Evolutionary conservation across 2,797 vertebrate genomes (phyloP), one percentile per base, ranked within the genome.

Genomic region (Amazona ochrocephala): DNA sequence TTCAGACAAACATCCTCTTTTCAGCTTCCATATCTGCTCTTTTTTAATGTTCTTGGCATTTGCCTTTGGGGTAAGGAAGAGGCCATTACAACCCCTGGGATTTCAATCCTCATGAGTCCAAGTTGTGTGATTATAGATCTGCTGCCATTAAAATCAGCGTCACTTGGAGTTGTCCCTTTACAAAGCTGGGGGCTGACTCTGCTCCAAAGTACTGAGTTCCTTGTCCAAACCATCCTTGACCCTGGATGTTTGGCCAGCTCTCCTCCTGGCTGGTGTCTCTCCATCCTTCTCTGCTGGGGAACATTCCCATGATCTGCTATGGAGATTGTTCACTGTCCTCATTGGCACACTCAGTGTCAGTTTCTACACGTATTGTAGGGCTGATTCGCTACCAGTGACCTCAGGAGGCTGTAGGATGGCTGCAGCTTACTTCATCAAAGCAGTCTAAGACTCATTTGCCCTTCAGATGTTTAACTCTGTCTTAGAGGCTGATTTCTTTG

Each of bases 31-130:
- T 93, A 87, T 95, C 62, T 77, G 42, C 42, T 87, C 4, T 72
- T 78, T 90, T 89, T 30, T 4, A 87, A 75, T 95, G 41, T 84
- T 92, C 82, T 94, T 91, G 95, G 92, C 75, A 34, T 89, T 90
- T 77, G 68, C 47, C 32, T 62, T 50, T 73, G 81, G 81, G 81
- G 51, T 95, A 77, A 89, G 53, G 48, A 45, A 78, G 65, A 80
- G 75, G 72, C 72, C 66, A 27, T 13, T 68, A 58, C 20, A 81
- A 27, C 62, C 78, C 45, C 53, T 68, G 68, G 91, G 91, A 85
- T 66, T 87, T 96, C 58, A 87, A 1, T 92, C 88, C 58, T 72
- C 0, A 0, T 30, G 72, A 74, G 27, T 64, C 48, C 53, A 44
- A 65, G 54, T 22, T 77, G 26, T 48, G 50, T 5, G 5, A 9